phyloP scores from a whole-genome alignment of 2,113 vertebrate species.

The Onychostoma macrolepis region DNA sequence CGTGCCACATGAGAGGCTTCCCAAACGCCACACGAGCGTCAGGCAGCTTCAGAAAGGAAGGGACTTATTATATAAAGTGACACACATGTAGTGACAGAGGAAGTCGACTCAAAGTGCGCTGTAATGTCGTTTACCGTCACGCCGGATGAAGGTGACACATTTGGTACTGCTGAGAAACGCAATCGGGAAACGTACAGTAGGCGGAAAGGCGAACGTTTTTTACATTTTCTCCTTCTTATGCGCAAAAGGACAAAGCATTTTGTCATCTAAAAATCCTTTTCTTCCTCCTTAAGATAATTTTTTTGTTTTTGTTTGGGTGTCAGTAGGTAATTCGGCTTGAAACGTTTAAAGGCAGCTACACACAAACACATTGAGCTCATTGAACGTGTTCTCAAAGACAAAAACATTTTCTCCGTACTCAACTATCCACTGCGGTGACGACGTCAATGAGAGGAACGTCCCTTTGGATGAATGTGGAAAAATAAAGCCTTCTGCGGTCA shows the following conservation, averaged over 20 bases:
- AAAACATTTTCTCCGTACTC: not conserved
- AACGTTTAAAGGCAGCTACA: not conserved
- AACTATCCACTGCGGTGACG: not conserved
- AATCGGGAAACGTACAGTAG: slow-evolving; percentile 2
- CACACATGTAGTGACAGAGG: slow-evolving; percentile 19
- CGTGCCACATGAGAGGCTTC: not conserved
- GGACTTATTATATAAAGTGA: slow-evolving; percentile 39
- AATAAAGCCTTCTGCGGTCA: not conserved
- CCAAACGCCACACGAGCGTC: not conserved
- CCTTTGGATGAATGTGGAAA: not conserved
- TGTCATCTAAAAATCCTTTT: slow-evolving; percentile 5
- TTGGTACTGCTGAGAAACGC: slow-evolving; percentile 14
- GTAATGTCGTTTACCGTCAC: slow-evolving; percentile 3
- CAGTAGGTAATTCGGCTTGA: slow-evolving; percentile 7
- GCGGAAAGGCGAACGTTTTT: not conserved
- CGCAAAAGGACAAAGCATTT: not conserved
- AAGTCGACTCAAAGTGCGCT: not conserved
- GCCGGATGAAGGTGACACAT: slow-evolving; percentile 27
- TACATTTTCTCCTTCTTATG: not conserved
- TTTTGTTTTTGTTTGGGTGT: not conserved
- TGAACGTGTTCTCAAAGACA: not conserved
- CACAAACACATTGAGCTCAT: not conserved
- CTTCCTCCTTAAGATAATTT: not conserved
- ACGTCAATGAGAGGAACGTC: not conserved
- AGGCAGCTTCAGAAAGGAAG: not conserved